Percentiles rank a stretch among this genome's conserved stretches.
phyloP scores from a whole-genome alignment of 2,113 vertebrate genomes.

The Tachysurus fulvidraco region DNA sequence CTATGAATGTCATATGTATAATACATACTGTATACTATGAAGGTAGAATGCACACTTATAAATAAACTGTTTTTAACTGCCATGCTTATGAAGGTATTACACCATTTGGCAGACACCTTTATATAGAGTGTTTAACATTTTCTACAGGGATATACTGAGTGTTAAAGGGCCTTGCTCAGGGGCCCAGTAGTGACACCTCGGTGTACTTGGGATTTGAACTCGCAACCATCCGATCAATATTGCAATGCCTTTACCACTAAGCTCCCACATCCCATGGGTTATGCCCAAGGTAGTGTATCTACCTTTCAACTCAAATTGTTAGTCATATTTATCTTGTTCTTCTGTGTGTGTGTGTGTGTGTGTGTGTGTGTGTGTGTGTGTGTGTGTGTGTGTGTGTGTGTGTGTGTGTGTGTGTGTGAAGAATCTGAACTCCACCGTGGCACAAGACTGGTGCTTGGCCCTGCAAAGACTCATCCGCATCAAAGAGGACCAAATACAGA shows the following conservation, averaged over 20 bases:
- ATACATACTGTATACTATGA: too few relatives aligned
- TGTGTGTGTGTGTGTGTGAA: conserved; percentile 52
- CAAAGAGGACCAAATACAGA: conserved; percentile 95
- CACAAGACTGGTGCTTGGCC: conserved; percentile 94
- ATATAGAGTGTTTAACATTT: too few relatives aligned
- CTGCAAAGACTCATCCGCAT: conserved; percentile 91
- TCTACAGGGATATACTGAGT: too few relatives aligned
- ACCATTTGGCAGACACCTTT: too few relatives aligned
- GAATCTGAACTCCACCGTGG: conserved; percentile 94
- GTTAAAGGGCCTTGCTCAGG: too few relatives aligned
- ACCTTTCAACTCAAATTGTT: neutral
- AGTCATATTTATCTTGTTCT: neutral
- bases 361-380: too few relatives aligned
- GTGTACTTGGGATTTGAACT: too few relatives aligned
- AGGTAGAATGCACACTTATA: neutral
- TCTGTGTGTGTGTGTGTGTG: too few relatives aligned
- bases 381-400: too few relatives aligned
- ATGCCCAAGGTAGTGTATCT: neutral
- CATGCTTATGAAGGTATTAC: neutral
- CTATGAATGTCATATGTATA: neutral
- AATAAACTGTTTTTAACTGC: neutral
- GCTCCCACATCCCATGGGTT: neutral
- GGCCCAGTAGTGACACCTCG: too few relatives aligned
- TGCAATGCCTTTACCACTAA: too few relatives aligned
- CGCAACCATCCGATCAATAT: too few relatives aligned